These are phyloP conservation scores for Eriosoma lanigerum DNA, from an alignment of 1,140 invertebrate species.

Conservation along the genomic window DNA sequence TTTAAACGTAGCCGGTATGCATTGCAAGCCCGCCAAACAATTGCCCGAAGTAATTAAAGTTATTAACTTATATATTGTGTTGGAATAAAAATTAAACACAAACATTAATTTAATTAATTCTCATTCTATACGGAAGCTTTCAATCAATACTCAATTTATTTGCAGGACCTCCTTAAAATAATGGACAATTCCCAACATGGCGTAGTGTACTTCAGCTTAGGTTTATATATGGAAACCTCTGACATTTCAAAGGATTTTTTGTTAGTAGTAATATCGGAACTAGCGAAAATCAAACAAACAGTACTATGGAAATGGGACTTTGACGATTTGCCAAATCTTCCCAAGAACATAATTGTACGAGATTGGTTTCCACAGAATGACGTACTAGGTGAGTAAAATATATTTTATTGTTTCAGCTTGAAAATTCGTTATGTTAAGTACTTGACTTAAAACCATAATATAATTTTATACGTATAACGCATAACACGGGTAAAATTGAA, in stretches of 20 bases:
- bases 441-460: too few species aligned
- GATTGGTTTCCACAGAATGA: slow-evolving; percentile 68
- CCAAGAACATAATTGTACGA: slow-evolving; percentile 64
- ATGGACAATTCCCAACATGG: slow-evolving; percentile 54
- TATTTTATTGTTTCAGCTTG: too few species aligned
- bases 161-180: slow-evolving; percentile 24
- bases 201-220: slow-evolving; percentile 58
- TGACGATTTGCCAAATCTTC: slow-evolving; percentile 57
- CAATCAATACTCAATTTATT: not conserved
- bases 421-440: too few species aligned
- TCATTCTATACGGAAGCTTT: too few species aligned
- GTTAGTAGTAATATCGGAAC: slow-evolving; percentile 56
- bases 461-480: too few species aligned
- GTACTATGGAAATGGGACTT: slow-evolving; percentile 67
- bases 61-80: too few species aligned
- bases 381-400: slow-evolving; percentile 64
- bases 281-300: slow-evolving; percentile 59
- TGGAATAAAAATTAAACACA: too few species aligned
- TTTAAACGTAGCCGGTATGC: slow-evolving; percentile 65
- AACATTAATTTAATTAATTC: slow-evolving; percentile 43
- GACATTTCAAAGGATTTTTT: slow-evolving; percentile 55
- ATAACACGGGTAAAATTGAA: too few species aligned
- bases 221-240: slow-evolving; percentile 56
- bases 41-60: slow-evolving; percentile 49
- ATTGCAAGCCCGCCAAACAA: slow-evolving; percentile 57